Evolutionary conservation across 2,113 vertebrate genomes (phyloP), one percentile per base, ranked within the genome.

Genomic region (Percopsis transmontana): DNA sequence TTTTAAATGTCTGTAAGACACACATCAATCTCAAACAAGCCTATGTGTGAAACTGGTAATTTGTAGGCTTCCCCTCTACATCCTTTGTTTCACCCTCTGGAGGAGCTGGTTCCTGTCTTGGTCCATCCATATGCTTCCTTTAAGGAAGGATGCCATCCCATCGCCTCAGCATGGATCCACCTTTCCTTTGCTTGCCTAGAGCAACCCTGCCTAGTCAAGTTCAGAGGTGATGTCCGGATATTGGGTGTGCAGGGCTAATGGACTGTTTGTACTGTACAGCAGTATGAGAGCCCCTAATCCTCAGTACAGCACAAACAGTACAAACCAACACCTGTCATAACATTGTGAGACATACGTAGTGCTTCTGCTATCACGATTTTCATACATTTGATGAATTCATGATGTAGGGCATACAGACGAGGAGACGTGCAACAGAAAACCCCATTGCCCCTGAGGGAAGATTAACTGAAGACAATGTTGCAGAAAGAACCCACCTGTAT

Each of bases 121-220:
- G 61, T 61, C 62, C 81, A 58, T 85, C 80, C 82, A 83, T 82
- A 79, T 87, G 87, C 81, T 91, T 90, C 89, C 88, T 86, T 66
- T 62, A 65, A 62, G 82, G 85, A 84, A 85, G 88, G 86, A 90
- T 87, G 81, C 67, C 60, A 69, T 85, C 85, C 85, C 86, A 83
- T 82, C 84, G 85, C 72, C 75, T 78, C 77, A 72, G 60, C 69
- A 74, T 58, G 70, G 66, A 58, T 68, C 80, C 85, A 85, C 85
- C 85, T 80, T 84, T 84, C 87, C 85, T 80, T 84, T 66, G 69
- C 76, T 84, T 87, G 83, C 81, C 83, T 62, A 73, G 74, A 77
- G 76, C 54, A 62, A 66, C 68, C 72, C 57, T 18, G 16, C 33
- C 55, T 16, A 55, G 62, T 66, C 55, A 72, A 52, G 70, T 76